Percentiles rank a stretch among this genome's conserved stretches.
These are phyloP conservation scores for Haliaeetus leucogaster DNA, from an alignment of 2,113 vertebrate species.

Conservation along the genomic window DNA sequence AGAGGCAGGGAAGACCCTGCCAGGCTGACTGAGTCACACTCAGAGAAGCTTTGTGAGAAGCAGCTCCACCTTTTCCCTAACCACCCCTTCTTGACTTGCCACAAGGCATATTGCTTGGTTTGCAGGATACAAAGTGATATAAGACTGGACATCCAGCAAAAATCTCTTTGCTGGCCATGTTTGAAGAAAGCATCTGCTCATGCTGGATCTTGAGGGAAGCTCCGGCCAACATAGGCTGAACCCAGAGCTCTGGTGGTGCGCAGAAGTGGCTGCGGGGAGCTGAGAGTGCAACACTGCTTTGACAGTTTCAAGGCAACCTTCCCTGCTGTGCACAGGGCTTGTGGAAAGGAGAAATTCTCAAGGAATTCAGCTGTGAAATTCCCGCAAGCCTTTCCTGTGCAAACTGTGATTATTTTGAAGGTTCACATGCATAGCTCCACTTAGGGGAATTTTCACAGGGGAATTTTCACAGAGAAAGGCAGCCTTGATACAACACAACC, in stretches of 20 bases:
- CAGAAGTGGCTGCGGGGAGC: background rate
- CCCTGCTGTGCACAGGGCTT: background rate
- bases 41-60: background rate
- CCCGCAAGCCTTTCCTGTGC: background rate
- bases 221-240: background rate
- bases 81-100: background rate
- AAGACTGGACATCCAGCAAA: background rate
- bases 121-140: background rate
- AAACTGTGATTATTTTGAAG: background rate
- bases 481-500: background rate
- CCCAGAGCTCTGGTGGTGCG: background rate
- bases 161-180: background rate
- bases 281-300: background rate
- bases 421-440: background rate
- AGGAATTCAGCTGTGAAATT: background rate
- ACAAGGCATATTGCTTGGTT: background rate
- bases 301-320: background rate
- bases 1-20: background rate
- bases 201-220: background rate
- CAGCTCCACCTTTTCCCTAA: background rate
- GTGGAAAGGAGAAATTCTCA: background rate
- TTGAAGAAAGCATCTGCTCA: background rate
- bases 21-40: background rate
- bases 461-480: background rate
- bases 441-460: background rate